Conservation (phyloP, 1,140 invertebrate species). For the Drepana arcuata region DNA sequence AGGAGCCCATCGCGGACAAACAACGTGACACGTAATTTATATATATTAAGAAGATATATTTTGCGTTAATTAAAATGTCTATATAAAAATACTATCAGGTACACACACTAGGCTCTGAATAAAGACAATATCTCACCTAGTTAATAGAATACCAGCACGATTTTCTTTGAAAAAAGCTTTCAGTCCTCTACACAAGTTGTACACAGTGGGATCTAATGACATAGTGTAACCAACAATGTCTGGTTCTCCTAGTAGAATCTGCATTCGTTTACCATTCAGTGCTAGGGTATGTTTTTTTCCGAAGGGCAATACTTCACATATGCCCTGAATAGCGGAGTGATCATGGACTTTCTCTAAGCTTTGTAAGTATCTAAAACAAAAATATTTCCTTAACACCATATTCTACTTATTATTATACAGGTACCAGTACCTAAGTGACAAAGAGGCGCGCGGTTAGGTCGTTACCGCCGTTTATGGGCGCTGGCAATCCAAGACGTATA, state of each 20-base stretch:
- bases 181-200: conserved; percentile 68
- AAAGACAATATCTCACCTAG: conserved; percentile 51
- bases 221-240: conserved; percentile 59
- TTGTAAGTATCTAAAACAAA: conserved; percentile 46
- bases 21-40: too few relatives aligned
- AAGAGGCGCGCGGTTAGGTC: too few relatives aligned
- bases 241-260: conserved; percentile 51
- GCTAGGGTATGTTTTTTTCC: conserved; percentile 57
- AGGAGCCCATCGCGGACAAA: too few relatives aligned
- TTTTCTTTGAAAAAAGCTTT: conserved; percentile 71
- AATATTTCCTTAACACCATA: too few relatives aligned
- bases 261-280: conserved; percentile 55
- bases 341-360: conserved; percentile 58
- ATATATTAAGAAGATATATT: too few relatives aligned
- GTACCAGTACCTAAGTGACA: too few relatives aligned
- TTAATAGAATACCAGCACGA: conserved; percentile 61
- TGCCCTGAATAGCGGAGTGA: conserved; percentile 50
- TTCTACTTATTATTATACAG: too few relatives aligned
- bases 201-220: conserved; percentile 66
- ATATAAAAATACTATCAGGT: too few relatives aligned
- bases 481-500: too few relatives aligned
- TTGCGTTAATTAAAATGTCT: too few relatives aligned
- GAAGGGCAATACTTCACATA: conserved; percentile 62
- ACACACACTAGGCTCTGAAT: too few relatives aligned
- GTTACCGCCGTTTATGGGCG: too few relatives aligned